Evolutionary conservation across 2,888 invertebrate species (phyloP), one percentile per base, ranked within the genome.

Genomic region (Heteropelma amictum): DNA sequence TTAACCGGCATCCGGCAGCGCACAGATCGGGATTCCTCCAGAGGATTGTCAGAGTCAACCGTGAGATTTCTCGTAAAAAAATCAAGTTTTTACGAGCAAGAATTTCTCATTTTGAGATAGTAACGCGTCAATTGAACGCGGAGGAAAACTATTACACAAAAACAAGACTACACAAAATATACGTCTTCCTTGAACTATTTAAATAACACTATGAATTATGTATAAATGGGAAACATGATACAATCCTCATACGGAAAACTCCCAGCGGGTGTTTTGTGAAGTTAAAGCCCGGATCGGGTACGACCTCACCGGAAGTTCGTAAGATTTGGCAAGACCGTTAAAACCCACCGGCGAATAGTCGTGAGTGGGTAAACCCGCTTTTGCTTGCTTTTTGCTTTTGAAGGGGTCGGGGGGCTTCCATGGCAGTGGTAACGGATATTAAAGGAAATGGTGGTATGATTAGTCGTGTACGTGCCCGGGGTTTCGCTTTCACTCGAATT

Each of bases 371-470:
- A 53, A 69, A 54, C 38, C 64, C 69, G 75, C 69, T 68, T 51
- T 58, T 72, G 51, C 63, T 63, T 53, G 71, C 69, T 77, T 74
- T 56, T n/a, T n/a, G n/a, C n/a, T n/a, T n/a, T n/a, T n/a, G n/a
- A n/a, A n/a, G n/a, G n/a, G n/a, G n/a, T n/a, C n/a, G n/a, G n/a
- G n/a, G 58, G 69, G 56, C 53, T 68, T 70, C 61, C 68, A 77
- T 82, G 83, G 80, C 80, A 81, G 84, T 85, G n/a, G 82, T 83
- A 84, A 85, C 88, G 89, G 89, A 89, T 88, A 89, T 89, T 89
- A 89, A 89, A 89, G 89, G 89, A 89, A 89, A 89, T 89, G 84
- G 89, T 88, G 88, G 88, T 89, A 89, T 89, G 89, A 89, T 89
- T 89, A 88, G 88, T 89, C 84, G 87, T 84, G 82, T 88, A 89